Evolutionary conservation across 2,888 invertebrate species (phyloP).

Genomic region (Eupeodes luniger): DNA sequence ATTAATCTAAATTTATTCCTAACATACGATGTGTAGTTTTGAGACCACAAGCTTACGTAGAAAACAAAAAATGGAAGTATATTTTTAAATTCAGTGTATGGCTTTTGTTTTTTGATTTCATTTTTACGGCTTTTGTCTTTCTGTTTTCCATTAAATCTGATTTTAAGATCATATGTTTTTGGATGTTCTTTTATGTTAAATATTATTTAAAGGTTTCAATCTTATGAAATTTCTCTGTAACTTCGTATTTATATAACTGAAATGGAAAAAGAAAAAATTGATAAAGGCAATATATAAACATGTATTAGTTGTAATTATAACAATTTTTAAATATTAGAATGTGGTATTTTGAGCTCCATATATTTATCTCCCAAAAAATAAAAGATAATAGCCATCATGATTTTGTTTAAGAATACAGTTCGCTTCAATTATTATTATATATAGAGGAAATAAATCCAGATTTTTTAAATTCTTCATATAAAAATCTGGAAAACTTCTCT

Average conservation of each 20-base stretch:
- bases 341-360: no score
- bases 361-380: no score
- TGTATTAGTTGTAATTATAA: no score
- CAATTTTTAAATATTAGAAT: no score
- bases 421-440: no score
- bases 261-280: slow-evolving; percentile 17
- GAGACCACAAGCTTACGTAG: slow-evolving; percentile 31
- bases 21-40: slow-evolving; percentile 25
- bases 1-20: slow-evolving; percentile 30
- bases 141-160: slow-evolving; percentile 80
- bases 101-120: slow-evolving; percentile 78
- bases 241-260: slow-evolving; percentile 17
- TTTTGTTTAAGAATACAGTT: no score
- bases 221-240: slow-evolving; percentile 14
- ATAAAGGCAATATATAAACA: no score
- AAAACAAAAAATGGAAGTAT: slow-evolving; percentile 23
- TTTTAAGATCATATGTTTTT: slow-evolving; percentile 79
- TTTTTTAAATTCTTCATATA: no score
- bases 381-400: no score
- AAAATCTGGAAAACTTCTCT: no score
- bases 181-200: slow-evolving; percentile 83
- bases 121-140: slow-evolving; percentile 83
- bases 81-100: slow-evolving; percentile 3
- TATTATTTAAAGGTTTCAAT: slow-evolving; percentile 78
- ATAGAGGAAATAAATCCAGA: no score